A percentile compares a stretch with the other conserved stretches of the same genome.
phyloP scores from a whole-genome alignment of 2,888 invertebrate species.

The Nomada fucata region DNA sequence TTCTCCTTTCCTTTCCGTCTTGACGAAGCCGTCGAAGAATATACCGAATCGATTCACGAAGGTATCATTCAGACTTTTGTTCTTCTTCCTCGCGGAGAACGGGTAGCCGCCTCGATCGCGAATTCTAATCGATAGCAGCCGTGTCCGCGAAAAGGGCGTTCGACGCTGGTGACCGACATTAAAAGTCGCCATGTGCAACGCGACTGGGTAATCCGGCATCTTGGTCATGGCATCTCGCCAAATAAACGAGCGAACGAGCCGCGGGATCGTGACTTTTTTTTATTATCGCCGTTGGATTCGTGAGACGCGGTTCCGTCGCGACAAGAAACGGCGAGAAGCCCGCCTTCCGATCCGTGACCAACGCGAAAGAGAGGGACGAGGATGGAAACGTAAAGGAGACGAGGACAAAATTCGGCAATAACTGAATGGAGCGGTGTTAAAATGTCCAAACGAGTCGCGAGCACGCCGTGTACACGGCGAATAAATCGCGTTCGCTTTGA shows the following conservation, averaged over 20 bases:
- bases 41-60: no score
- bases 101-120: conserved; percentile 7
- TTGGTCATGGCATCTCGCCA: conserved; percentile 68
- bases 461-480: conserved; percentile 25
- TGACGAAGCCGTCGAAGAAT: not conserved
- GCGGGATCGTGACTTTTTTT: conserved; percentile 69
- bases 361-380: not conserved
- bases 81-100: not conserved
- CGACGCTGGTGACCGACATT: conserved; percentile 59
- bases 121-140: conserved; percentile 66
- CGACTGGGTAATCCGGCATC: conserved; percentile 61
- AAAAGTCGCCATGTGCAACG: conserved; percentile 65
- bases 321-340: conserved; percentile 37
- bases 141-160: conserved; percentile 3
- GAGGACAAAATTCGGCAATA: not conserved
- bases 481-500: conserved; percentile 44
- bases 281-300: conserved; percentile 52
- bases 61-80: not conserved
- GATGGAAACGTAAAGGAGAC: not conserved
- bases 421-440: not conserved
- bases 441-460: conserved; percentile 29
- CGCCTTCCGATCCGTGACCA: conserved; percentile 19
- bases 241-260: conserved; percentile 63
- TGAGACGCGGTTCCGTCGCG: conserved; percentile 38
- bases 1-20: no score